Base-by-base conservation (phyloP, 2,797 vertebrate species). In the Tadarida brasiliensis region DNA sequence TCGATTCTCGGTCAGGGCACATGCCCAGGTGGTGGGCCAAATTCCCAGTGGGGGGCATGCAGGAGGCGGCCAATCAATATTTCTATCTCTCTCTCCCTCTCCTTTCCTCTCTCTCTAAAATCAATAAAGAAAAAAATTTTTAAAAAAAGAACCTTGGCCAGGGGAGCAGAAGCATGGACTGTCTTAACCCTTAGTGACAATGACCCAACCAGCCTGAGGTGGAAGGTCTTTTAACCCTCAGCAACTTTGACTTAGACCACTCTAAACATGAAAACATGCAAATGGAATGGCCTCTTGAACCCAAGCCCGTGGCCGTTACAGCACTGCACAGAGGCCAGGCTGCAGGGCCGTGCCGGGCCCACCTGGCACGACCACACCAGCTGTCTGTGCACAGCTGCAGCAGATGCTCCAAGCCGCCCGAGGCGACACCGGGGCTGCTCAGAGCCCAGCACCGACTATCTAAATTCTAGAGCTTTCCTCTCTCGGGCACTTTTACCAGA, bases 181-280 rank as follows among this genome's bases (percentile, higher is more conserved):
- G 99, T 99, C 87, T 99, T 99, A 97, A 99, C 99, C 0, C 98
- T 99, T 77, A 99, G 99, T 0, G 99, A 99, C 4, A 99, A 99
- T 1, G 99, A 99, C 92, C 98, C 0, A 99, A 99, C 98, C 98
- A 98, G 97, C 98, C 98, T 0, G 99, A 99, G 59, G 82, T 2
- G 2, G 96, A 97, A 93, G 96, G 96, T 33, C 99, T 99, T 92
- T 98, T 99, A 98, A 99, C 99, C 3, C 98, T 99, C 82, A 99
- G 99, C 0, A 99, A 99, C 1, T 99, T 99, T 4, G 99, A 99
- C 89, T 98, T 99, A 0, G 99, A 99, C 97, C 97, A 91, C 96
- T 97, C 98, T 0, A 99, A 99, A 85, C 87, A 98, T 5, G 99
- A 99, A 93, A 97, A 98, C 2, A 89, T 98, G 73, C 98, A 96